A percentile compares a stretch with the other conserved stretches of the same genome.
Conservation (phyloP, 2,797 vertebrate genomes). For the Onychomys arenicola region DNA sequence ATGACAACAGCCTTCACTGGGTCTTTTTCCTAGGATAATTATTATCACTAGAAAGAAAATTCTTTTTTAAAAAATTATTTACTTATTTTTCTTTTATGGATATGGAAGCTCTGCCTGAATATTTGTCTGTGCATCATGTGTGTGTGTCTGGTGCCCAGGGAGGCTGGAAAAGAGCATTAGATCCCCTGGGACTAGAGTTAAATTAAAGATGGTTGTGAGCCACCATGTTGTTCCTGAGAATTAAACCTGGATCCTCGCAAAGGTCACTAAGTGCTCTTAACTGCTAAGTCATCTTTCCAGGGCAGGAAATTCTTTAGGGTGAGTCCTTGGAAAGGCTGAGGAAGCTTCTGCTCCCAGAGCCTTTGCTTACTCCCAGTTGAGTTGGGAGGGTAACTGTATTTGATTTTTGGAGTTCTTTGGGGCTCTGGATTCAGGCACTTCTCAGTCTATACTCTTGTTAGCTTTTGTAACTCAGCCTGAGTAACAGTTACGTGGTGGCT, state of each 20-base stretch:
- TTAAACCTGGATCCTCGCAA: background rate
- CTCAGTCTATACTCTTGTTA: background rate
- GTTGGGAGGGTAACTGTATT: background rate
- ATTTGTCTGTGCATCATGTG: background rate
- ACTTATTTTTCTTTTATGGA: background rate
- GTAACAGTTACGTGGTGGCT: background rate
- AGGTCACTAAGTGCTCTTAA: background rate
- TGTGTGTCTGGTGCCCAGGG: background rate
- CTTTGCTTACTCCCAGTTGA: background rate
- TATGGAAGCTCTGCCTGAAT: background rate
- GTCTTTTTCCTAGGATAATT: background rate
- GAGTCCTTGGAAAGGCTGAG: slow-evolving; percentile 47
- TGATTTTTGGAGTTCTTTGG: background rate
- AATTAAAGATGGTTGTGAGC: background rate
- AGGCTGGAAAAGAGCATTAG: background rate
- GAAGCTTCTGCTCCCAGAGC: background rate
- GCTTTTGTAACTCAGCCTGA: background rate
- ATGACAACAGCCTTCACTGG: background rate
- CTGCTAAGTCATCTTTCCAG: background rate
- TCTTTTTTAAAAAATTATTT: background rate
- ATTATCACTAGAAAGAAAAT: slow-evolving; percentile 33
- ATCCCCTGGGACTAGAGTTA: background rate
- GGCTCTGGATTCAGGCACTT: background rate
- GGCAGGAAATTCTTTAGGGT: background rate
- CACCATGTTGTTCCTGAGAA: background rate